Base-by-base conservation (phyloP, 2,888 invertebrate species). In the Lamellibrachia satsuma region DNA sequence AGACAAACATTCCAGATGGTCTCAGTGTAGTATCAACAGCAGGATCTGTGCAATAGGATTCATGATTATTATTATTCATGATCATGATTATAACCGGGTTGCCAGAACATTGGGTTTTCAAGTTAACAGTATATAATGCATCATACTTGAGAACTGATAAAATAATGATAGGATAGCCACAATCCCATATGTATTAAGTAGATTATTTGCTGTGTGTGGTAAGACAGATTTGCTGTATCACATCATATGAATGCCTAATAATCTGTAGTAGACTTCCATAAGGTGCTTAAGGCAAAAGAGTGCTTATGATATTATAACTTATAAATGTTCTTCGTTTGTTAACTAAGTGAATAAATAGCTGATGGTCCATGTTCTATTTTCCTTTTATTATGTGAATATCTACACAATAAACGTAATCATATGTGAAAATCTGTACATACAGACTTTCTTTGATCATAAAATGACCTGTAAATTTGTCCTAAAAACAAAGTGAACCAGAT, bases 1-100 rank as follows among this genome's bases (percentile, higher is more conserved):
- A 75, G 75, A 22, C 75, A 75, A 75, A 75, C 75, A 75, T 75
- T 75, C 75, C 75, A 75, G 75, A 75, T 22, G n/a, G 75, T 75
- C 75, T 75, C 75, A 6, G 22, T 75, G 15, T 75, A 75, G 75
- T 75, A n/a, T 75, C 75, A n/a, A 75, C 75, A 75, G 22, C 75
- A 75, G 75, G 22, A 22, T 22, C 75, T 75, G 75, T 75, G 75
- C 75, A 75, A 75, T 75, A 75, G 15, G 75, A 75, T 75, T 75
- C 75, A 75, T 22, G 75, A n/a, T 75, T 75, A 75, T 22, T 6
- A 15, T 22, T 22, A 9, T 22, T 22, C 15, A 15, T 2, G 11
- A 6, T 60, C 60, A n/a, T 60, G 60, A 60, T 6, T 75, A 22
- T 15, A 11, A n/a, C n/a, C 75, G 4, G n/a, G 75, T 75, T n/a